A percentile compares a stretch with the other conserved stretches of the same genome.
Conservation (phyloP, 2,888 invertebrate species). For the Orthosia gracilis region DNA sequence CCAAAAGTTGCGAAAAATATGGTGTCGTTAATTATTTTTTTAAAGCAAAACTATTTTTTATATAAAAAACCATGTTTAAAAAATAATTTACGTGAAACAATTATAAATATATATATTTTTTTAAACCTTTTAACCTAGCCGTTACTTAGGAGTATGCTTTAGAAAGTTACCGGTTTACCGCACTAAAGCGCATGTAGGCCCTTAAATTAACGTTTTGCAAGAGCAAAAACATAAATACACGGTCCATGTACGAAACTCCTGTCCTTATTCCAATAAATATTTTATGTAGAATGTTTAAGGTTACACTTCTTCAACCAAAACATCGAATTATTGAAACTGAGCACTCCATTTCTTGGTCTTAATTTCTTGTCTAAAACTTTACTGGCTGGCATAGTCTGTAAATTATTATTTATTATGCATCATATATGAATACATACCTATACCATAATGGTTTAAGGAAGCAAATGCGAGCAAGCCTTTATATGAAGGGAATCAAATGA, state of each 20-base stretch:
- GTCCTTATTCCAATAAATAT: neutral
- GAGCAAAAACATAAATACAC: neutral
- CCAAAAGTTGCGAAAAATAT: too few species aligned
- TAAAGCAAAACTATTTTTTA: too few species aligned
- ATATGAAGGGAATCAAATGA: slow-evolving; percentile 51
- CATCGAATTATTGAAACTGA: neutral
- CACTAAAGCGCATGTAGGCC: too few species aligned
- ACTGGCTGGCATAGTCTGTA: neutral
- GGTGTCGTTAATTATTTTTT: too few species aligned
- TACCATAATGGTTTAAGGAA: neutral
- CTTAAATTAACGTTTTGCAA: neutral
- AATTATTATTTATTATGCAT: slow-evolving; percentile 17
- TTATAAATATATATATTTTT: too few species aligned
- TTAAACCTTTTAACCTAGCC: too few species aligned
- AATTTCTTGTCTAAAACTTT: neutral
- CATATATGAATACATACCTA: slow-evolving; percentile 1
- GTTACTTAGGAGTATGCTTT: too few species aligned
- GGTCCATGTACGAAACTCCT: neutral
- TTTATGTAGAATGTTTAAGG: too few species aligned
- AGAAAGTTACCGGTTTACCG: too few species aligned
- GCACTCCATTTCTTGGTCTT: neutral
- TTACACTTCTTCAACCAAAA: too few species aligned
- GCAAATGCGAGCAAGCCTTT: slow-evolving; percentile 22
- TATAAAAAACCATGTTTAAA: too few species aligned
- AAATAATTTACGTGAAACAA: too few species aligned